phyloP scores from a whole-genome alignment of 2,888 invertebrate genomes.

The Zygogramma bicolorata region DNA sequence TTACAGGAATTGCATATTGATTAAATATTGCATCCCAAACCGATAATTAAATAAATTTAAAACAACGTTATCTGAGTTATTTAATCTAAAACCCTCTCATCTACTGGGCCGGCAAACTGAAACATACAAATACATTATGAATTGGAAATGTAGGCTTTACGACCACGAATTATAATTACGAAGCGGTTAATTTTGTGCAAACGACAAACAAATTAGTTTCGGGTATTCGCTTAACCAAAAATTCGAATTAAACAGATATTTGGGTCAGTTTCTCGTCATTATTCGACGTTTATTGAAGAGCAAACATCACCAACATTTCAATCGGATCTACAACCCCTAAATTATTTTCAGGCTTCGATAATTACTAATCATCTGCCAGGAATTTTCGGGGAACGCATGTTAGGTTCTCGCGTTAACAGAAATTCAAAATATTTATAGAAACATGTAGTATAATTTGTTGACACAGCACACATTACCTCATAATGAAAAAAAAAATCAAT shows the following conservation, averaged over 20 bases:
- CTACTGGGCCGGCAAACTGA: conserved; percentile 30
- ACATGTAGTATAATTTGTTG: no score
- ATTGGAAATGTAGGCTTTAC: conserved; percentile 34
- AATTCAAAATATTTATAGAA: no score
- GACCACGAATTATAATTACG: conserved; percentile 43
- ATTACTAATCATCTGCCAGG: background rate
- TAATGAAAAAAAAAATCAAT: no score
- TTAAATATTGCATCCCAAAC: background rate
- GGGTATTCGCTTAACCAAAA: conserved; percentile 36
- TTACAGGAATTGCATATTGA: background rate
- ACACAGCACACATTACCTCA: no score
- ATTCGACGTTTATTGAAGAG: background rate
- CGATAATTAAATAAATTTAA: conserved; percentile 36
- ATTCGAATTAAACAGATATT: conserved; percentile 28
- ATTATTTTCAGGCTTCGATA: background rate
- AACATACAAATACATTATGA: conserved; percentile 25
- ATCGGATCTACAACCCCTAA: background rate
- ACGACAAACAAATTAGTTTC: conserved; percentile 42
- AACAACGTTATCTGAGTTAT: conserved; percentile 41
- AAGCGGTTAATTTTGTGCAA: conserved; percentile 39
- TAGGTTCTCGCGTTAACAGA: no score
- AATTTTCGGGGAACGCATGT: background rate
- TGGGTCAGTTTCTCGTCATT: conserved; percentile 5
- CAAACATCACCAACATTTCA: conserved; percentile 7
- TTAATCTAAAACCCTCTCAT: conserved; percentile 30